phyloP scores from a whole-genome alignment of 2,113 vertebrate species.

The Peromyscus leucopus region DNA sequence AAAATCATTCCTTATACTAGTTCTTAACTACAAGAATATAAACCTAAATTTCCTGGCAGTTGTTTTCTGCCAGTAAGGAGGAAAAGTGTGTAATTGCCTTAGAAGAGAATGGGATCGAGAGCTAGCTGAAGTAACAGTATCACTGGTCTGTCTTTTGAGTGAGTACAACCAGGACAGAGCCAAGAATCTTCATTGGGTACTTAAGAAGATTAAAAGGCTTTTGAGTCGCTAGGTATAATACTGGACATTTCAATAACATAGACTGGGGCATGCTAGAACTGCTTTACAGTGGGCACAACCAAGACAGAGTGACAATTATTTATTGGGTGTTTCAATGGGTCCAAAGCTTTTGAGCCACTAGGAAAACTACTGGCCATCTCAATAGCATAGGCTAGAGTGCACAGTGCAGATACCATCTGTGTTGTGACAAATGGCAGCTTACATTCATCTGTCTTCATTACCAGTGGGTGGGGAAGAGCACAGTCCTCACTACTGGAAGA shows the following conservation, averaged over 20 bases:
- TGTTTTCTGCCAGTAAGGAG: background rate
- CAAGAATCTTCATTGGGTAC: background rate
- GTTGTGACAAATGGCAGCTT: slow-evolving; percentile 71
- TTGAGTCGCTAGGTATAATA: background rate
- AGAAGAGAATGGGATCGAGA: background rate
- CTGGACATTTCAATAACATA: background rate
- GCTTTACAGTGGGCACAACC: background rate
- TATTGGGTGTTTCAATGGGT: background rate
- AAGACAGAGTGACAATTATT: background rate
- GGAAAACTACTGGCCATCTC: background rate
- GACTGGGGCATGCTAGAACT: background rate
- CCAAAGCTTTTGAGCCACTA: background rate
- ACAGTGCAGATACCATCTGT: slow-evolving; percentile 49
- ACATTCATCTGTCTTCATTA: background rate
- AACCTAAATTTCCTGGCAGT: background rate
- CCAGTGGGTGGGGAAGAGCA: background rate
- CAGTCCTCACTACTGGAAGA: background rate
- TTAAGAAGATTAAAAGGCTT: background rate
- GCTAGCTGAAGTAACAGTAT: background rate
- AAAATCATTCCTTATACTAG: background rate
- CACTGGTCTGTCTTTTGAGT: background rate
- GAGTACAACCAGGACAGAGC: background rate
- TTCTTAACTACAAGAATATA: background rate
- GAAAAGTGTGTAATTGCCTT: background rate
- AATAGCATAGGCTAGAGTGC: background rate